Base-by-base conservation (phyloP, 2,888 invertebrate genomes). In the Euplagia quadripunctaria region DNA sequence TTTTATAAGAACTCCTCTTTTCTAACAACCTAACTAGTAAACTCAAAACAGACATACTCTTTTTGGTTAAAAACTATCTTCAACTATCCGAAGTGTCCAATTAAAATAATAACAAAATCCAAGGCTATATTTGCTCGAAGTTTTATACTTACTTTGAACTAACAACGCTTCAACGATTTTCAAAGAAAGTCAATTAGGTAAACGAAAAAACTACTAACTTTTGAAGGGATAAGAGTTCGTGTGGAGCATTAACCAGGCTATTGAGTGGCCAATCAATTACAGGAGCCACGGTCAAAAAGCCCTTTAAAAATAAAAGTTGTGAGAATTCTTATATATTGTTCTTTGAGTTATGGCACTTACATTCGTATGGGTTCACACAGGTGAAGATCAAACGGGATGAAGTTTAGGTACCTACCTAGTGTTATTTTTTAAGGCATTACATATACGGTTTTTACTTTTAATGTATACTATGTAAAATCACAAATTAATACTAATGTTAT, bases 181-280 rank as follows among this genome's bases (percentile, higher is more conserved):
- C 75, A 78, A 82, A 85, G 77, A 70, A 72, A 81, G 79, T 31
- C 78, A 75, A 74, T 71, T 72, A 70, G 51, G 64, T 66, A 63
- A 66, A 64, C 68, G 65, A 74, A 77, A 74, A 78, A 68, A 67
- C 65, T 74, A 9, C 9, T 43, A 79, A n/a, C 71, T 70, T 70
- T 69, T 16, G 42, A 42, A 42, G 64, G 49, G 64, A 69, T 69
- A 69, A 73, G 74, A 73, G 74, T 73, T 79, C 42, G 72, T 75
- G 42, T 49, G n/a, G 66, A 78, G 42, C 67, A n/a, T 64, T 58
- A 64, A 64, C 55, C 68, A 68, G 75, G 73, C 74, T 73, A 78
- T 66, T 69, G 67, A 42, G 20, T 67, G 55, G 64, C 49, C 8
- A 43, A 66, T 70, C 70, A 67, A 77, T 79, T 72, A 73, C 43